Evolutionary conservation across 1,140 invertebrate species (phyloP).

Genomic region (Cydia fagiglandana): DNA sequence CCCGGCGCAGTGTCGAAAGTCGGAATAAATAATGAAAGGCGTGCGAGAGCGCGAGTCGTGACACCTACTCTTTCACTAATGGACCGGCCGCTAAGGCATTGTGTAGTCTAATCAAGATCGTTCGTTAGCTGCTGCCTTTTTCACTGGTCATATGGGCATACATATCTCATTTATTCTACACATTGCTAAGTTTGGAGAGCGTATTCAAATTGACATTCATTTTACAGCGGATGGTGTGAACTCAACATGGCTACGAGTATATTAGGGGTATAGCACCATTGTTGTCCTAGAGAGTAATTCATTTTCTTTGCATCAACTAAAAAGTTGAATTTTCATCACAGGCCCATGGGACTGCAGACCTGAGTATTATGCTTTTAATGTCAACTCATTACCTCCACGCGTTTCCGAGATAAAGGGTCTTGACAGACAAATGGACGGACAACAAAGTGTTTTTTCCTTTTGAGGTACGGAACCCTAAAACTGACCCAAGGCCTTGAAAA

Average conservation of each 20-base stretch:
- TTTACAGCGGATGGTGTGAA: slow-evolving; percentile 24
- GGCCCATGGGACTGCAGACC: too few relatives aligned
- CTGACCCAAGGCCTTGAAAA: too few relatives aligned
- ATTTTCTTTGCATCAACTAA: too few relatives aligned
- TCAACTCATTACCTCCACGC: too few relatives aligned
- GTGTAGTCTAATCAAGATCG: slow-evolving; percentile 69
- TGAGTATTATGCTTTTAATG: too few relatives aligned
- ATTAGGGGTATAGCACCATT: too few relatives aligned
- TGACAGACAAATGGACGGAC: too few relatives aligned
- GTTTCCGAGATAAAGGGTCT: too few relatives aligned
- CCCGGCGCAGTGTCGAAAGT: slow-evolving; percentile 46
- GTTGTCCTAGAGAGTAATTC: too few relatives aligned
- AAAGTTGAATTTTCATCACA: too few relatives aligned
- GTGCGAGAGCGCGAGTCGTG: slow-evolving; percentile 62
- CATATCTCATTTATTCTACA: slow-evolving; percentile 60
- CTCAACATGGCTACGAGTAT: background rate
- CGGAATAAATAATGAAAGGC: slow-evolving; percentile 67
- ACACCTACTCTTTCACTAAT: slow-evolving; percentile 72
- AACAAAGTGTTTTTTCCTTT: too few relatives aligned
- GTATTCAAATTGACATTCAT: slow-evolving; percentile 27
- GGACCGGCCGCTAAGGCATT: slow-evolving; percentile 61
- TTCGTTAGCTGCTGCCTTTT: slow-evolving; percentile 61
- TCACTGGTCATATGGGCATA: slow-evolving; percentile 55
- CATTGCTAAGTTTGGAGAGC: slow-evolving; percentile 34
- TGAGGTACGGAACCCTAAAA: too few relatives aligned